A percentile compares a stretch with the other conserved stretches of the same genome.
Conservation (phyloP, 2,888 invertebrate species). For the Bimastos eiseni region DNA sequence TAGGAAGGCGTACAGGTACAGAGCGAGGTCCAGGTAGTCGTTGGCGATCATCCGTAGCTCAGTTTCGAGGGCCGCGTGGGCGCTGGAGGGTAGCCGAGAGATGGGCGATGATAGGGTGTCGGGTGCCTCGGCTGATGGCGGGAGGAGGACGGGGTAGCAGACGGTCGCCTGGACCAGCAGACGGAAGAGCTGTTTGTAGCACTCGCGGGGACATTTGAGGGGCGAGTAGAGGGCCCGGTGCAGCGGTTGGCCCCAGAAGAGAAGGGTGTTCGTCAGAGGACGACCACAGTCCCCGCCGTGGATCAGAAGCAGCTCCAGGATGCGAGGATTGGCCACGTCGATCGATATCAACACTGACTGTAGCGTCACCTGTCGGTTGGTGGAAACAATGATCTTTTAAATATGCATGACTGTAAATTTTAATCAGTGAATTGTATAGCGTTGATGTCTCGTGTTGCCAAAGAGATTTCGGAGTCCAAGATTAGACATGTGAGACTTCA, state of each 20-base stretch:
- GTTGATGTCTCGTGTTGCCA: too few species aligned
- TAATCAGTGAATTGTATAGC: too few species aligned
- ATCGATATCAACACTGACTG: conserved; percentile 43
- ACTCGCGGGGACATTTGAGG: conserved; percentile 42
- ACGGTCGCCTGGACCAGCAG: conserved; percentile 42
- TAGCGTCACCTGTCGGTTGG: conserved; percentile 34
- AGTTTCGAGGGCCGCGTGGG: conserved; percentile 36
- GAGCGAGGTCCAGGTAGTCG: conserved; percentile 40
- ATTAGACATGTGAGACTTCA: too few species aligned
- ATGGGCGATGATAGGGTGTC: not conserved
- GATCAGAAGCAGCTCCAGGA: conserved; percentile 41
- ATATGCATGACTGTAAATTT: not conserved
- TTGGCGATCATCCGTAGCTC: conserved; percentile 41
- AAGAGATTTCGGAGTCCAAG: too few species aligned
- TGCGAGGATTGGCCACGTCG: conserved; percentile 44
- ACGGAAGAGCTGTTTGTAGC: conserved; percentile 43
- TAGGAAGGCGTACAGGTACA: conserved; percentile 40
- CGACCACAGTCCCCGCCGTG: conserved; percentile 43
- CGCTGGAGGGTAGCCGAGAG: not conserved
- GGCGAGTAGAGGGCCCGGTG: conserved; percentile 42
- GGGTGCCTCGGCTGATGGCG: not conserved
- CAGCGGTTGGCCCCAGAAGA: conserved; percentile 45
- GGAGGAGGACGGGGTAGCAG: conserved; percentile 35
- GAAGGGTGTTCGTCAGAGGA: conserved; percentile 31
- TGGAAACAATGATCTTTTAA: not conserved